These are phyloP conservation scores for Chrysolina americana DNA, from an alignment of 2,888 invertebrate species.

Conservation along the genomic window DNA sequence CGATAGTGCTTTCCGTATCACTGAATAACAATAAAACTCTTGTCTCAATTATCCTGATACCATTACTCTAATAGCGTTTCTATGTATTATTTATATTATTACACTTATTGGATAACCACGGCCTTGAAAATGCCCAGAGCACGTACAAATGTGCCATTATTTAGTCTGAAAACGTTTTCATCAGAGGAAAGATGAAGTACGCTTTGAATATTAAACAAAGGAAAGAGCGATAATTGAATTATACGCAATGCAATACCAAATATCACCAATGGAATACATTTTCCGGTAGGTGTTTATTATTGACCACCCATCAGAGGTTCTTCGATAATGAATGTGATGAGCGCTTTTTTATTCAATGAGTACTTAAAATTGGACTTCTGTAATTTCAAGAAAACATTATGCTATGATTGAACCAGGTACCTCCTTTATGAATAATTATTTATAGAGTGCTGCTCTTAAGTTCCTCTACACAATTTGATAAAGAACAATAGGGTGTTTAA, in stretches of 20 bases:
- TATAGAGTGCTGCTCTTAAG: no score
- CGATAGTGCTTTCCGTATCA: not conserved
- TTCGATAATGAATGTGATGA: no score
- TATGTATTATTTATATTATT: slow-evolving; percentile 18
- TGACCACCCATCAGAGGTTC: not conserved
- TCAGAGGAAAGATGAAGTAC: slow-evolving; percentile 17
- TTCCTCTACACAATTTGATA: no score
- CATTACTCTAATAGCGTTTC: slow-evolving; percentile 12
- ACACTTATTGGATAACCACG: slow-evolving; percentile 21
- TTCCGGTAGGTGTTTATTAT: not conserved
- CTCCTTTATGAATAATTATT: no score
- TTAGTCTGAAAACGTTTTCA: slow-evolving; percentile 28
- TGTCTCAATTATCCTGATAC: slow-evolving; percentile 15
- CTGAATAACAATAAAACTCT: slow-evolving; percentile 14
- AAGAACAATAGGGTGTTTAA: no score
- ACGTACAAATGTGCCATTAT: slow-evolving; percentile 13
- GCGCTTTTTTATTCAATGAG: not conserved
- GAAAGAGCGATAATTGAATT: slow-evolving; percentile 18
- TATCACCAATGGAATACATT: slow-evolving; percentile 1
- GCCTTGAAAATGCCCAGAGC: slow-evolving; percentile 19
- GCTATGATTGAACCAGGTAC: no score
- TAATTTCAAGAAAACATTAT: not conserved
- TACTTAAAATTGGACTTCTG: not conserved
- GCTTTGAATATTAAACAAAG: slow-evolving; percentile 25
- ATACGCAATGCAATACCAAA: not conserved